Evolutionary conservation across 2,113 vertebrate genomes (phyloP), one percentile per base, ranked within the genome.

Genomic region (Gorsachius goisagi): DNA sequence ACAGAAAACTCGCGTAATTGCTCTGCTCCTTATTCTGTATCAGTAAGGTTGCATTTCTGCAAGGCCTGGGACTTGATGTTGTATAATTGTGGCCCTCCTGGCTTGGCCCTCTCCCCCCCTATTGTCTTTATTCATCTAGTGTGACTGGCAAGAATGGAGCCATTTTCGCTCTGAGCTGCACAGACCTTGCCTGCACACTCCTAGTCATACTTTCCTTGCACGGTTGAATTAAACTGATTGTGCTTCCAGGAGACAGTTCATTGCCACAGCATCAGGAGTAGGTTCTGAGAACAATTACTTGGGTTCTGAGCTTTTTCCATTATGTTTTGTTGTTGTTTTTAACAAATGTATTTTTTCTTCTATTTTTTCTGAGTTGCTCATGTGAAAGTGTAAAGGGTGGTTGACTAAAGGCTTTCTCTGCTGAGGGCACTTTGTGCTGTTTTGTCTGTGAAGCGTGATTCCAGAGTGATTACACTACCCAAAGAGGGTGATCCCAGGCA

Each of bases 71-170:
- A 56, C 8, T 72, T 49, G 80, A 85, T 79, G 5, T 6, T 49
- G 90, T 80, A 1, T 93, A 96, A 95, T 64, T 79, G 80, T 53
- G 76, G 66, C 76, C 79, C 96, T 96, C 77, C 91, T 69, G 90
- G 81, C 89, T 89, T 55, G 80, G 94, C 91, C 77, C 50, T 50
- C 35, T 19, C 27, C 53, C 66, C 79, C 76, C 77, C 80, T 8
- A 95, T 96, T 97, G 97, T 97, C 92, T 69, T 87, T 91, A 44
- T 4, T 39, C 92, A 94, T 0, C 9, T 7, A 26, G 58, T 87
- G 86, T 96, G 95, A 95, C 95, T 63, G 73, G 78, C 69, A 47
- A 75, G 86, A 89, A 89, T 15, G 56, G 85, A 81, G 77, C 74
- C 39, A 2, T 63, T 73, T 35, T 37, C 3, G 0, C 53, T 30